Conservation (phyloP, 2,797 vertebrate species). For the Columba guinea region DNA sequence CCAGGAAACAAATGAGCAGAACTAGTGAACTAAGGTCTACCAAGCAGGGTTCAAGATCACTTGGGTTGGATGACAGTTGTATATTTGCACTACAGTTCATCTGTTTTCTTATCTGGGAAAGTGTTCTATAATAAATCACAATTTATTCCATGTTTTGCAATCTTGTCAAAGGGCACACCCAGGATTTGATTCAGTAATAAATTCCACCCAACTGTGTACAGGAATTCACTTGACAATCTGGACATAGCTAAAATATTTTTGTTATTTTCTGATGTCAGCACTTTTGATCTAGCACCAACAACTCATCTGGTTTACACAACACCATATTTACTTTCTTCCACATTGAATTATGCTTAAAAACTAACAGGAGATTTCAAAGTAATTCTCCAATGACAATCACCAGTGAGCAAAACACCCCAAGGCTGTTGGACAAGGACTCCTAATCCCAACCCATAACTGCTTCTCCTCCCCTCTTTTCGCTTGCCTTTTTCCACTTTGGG, state of each 20-base stretch:
- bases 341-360: not conserved
- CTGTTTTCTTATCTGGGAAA: constrained; percentile 60
- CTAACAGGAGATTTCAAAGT: not conserved
- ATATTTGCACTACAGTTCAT: constrained; percentile 40
- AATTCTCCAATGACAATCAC: not conserved
- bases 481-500: not conserved
- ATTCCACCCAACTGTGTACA: not conserved
- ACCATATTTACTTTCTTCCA: not conserved
- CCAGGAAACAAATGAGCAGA: constrained; percentile 18
- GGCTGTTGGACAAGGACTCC: not conserved
- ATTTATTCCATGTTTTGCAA: constrained; percentile 63
- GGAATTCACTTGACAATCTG: constrained; percentile 23
- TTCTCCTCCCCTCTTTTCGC: not conserved
- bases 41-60: constrained; percentile 47
- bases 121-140: constrained; percentile 54
- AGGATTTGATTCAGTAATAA: constrained; percentile 46
- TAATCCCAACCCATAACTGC: not conserved
- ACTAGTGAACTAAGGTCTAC: constrained; percentile 13
- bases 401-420: not conserved
- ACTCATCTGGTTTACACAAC: not conserved
- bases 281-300: not conserved
- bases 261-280: not conserved
- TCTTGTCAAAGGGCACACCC: constrained; percentile 42
- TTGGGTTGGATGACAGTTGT: not conserved
- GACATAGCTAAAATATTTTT: constrained; percentile 34